A percentile compares a stretch with the other conserved stretches of the same genome.
Conservation (phyloP, 2,113 vertebrate species). For the Austrofundulus limnaeus region DNA sequence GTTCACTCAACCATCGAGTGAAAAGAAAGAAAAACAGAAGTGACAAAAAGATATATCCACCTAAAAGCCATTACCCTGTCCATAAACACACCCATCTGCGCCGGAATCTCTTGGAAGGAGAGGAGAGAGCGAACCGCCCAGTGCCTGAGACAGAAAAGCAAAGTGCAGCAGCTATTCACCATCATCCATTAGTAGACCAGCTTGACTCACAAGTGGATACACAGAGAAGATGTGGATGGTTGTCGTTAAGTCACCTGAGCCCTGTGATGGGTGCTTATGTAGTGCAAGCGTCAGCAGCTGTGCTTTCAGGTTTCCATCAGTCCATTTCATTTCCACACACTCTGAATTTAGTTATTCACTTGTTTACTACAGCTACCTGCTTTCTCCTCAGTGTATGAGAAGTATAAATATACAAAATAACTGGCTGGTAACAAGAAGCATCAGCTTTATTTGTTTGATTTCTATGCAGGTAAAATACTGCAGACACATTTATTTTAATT, state of each 20-base stretch:
- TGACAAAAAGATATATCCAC: constrained; percentile 49
- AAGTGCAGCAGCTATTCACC: constrained; percentile 65
- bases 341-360: constrained; percentile 1
- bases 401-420: not conserved
- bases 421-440: not conserved
- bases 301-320: not conserved
- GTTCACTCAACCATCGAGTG: constrained; percentile 34
- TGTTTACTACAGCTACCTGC: not conserved
- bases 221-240: constrained; percentile 31
- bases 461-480: not conserved
- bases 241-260: constrained; percentile 25
- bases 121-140: constrained; percentile 55
- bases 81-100: constrained; percentile 29
- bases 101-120: constrained; percentile 30
- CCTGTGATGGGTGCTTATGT: constrained; percentile 4
- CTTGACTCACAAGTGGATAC: constrained; percentile 19
- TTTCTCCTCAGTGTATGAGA: not conserved
- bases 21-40: constrained; percentile 51
- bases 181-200: constrained; percentile 60
- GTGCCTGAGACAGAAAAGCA: constrained; percentile 43
- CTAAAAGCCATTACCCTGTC: constrained; percentile 63
- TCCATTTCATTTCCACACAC: constrained; percentile 12
- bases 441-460: not conserved
- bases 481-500: not conserved
- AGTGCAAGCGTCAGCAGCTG: constrained; percentile 23